Evolutionary conservation across 1,140 invertebrate genomes (phyloP).

Genomic region (Amphibalanus amphitrite): DNA sequence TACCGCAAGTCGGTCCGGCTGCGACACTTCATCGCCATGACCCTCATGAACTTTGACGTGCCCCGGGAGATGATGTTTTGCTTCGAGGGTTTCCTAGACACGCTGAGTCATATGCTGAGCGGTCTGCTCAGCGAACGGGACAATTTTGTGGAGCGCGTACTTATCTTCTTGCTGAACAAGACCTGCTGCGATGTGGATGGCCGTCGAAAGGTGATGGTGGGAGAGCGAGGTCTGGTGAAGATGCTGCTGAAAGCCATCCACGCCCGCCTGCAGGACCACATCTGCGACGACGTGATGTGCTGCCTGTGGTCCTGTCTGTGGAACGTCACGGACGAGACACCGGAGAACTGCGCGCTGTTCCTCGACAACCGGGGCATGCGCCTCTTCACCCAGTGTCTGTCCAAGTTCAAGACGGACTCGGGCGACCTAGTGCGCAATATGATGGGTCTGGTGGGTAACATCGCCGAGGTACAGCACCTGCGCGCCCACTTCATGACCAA

Average conservation of each 20-base stretch:
- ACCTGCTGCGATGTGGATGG: constrained; percentile 91
- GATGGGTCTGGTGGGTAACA: constrained; percentile 92
- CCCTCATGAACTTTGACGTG: neutral
- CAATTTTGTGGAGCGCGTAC: constrained; percentile 74
- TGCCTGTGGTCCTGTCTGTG: constrained; percentile 96
- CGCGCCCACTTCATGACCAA: constrained; percentile 64
- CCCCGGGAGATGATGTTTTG: neutral
- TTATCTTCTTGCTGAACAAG: constrained; percentile 85
- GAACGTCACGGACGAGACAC: constrained; percentile 95
- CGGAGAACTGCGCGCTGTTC: constrained; percentile 77
- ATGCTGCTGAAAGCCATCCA: constrained; percentile 26
- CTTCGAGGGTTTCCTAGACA: neutral
- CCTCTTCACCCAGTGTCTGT: constrained; percentile 63
- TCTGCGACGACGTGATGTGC: constrained; percentile 87
- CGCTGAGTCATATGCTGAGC: neutral
- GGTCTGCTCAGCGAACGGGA: constrained; percentile 5
- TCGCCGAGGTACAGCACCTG: constrained; percentile 76
- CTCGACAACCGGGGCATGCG: constrained; percentile 68
- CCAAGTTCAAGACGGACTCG: constrained; percentile 36
- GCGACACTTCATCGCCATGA: neutral
- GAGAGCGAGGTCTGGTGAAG: constrained; percentile 69
- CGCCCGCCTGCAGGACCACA: neutral
- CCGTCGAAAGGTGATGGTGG: constrained; percentile 71
- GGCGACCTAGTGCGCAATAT: constrained; percentile 81
- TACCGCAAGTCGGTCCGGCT: neutral